Conservation (phyloP, 2,113 vertebrate genomes). For the Seriola rivoliana region DNA sequence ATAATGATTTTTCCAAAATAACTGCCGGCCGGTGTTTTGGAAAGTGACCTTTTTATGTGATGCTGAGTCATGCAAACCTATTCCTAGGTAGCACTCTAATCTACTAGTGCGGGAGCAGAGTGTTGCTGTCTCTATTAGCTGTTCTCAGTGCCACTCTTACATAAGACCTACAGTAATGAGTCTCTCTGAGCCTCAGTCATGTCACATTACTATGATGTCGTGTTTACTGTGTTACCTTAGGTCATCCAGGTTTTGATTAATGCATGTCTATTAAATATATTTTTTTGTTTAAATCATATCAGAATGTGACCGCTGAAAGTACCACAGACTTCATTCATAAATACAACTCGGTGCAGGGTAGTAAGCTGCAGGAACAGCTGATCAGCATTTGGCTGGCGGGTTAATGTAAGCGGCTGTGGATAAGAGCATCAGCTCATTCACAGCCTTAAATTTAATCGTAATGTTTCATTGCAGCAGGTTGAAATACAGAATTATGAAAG, state of each 20-base stretch:
- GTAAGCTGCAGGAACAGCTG: slow-evolving; percentile 38
- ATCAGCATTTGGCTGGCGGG: slow-evolving; percentile 8
- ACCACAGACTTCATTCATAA: slow-evolving; percentile 11
- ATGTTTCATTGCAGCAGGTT: slow-evolving; percentile 19
- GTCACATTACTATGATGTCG: neutral
- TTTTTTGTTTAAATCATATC: neutral
- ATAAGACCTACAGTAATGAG: neutral
- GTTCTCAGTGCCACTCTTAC: neutral
- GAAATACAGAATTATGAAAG: slow-evolving; percentile 1
- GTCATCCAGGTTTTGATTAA: neutral
- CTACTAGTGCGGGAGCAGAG: slow-evolving; percentile 1
- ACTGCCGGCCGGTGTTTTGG: slow-evolving; percentile 10
- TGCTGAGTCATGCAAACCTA: slow-evolving; percentile 14
- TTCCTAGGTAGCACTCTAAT: neutral
- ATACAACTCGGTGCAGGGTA: neutral
- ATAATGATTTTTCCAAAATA: slow-evolving; percentile 37
- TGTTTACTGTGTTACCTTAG: neutral
- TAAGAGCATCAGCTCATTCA: slow-evolving; percentile 24
- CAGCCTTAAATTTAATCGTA: neutral
- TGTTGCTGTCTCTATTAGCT: slow-evolving; percentile 5
- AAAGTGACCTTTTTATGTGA: slow-evolving; percentile 13
- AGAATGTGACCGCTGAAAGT: neutral
- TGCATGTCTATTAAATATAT: neutral
- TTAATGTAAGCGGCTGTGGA: neutral
- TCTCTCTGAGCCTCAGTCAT: neutral